A percentile compares a stretch with the other conserved stretches of the same genome.
Evolutionary conservation across 2,797 vertebrate genomes (phyloP).

Genomic region (Mormyrops boulengeri): DNA sequence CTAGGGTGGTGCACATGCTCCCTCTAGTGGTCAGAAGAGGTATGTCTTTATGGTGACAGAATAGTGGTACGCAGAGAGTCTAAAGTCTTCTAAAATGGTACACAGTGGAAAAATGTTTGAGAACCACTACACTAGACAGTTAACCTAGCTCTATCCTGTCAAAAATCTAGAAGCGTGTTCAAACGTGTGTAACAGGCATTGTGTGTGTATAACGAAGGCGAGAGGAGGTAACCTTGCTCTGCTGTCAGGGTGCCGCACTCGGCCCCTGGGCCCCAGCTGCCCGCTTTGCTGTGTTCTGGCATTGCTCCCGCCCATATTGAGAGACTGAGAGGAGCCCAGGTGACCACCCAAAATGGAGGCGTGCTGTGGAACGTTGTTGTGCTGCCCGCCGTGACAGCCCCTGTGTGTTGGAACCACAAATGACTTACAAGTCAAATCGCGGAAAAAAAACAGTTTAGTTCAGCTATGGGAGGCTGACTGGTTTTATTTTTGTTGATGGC

Average conservation of each 20-base stretch:
- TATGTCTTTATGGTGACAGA: not conserved
- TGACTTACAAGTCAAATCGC: not conserved
- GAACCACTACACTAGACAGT: not conserved
- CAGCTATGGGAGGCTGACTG: not conserved
- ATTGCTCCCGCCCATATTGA: conserved; percentile 69
- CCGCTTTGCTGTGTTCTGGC: conserved; percentile 75
- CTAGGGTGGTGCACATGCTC: not conserved
- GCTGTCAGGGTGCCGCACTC: conserved; percentile 63
- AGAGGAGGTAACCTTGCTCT: conserved; percentile 66
- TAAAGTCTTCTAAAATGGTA: not conserved
- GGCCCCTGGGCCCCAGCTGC: conserved; percentile 75
- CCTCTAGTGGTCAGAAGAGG: not conserved
- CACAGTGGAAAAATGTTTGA: not conserved
- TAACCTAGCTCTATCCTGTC: not conserved
- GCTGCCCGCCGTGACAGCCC: conserved; percentile 81
- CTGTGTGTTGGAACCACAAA: conserved; percentile 33
- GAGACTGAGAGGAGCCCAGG: conserved; percentile 64
- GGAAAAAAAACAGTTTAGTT: not conserved
- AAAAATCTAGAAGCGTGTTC: not conserved
- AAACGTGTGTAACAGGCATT: not conserved
- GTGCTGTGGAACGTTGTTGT: conserved; percentile 74
- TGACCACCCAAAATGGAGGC: conserved; percentile 74
- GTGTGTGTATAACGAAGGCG: not conserved
- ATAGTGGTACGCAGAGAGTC: not conserved
- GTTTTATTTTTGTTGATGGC: not conserved